Percentiles rank a stretch among this genome's conserved stretches.
Conservation (phyloP, 2,113 vertebrate species). For the Dipodomys stephensi region DNA sequence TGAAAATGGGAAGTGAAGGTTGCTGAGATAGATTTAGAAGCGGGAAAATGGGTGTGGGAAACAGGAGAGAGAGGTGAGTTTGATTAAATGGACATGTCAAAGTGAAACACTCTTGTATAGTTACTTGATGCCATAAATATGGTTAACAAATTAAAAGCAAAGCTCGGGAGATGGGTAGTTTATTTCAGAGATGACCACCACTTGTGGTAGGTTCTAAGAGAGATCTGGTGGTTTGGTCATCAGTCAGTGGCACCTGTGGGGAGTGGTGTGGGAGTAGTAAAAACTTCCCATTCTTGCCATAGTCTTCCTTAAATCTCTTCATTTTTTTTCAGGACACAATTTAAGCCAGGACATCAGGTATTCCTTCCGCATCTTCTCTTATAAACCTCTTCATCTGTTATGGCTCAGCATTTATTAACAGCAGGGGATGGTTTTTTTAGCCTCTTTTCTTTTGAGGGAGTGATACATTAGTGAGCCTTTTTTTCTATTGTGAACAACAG, state of each 20-base stretch:
- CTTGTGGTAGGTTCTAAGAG: neutral
- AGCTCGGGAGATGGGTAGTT: neutral
- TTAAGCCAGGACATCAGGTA: neutral
- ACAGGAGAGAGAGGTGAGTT: neutral
- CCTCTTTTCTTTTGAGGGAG: neutral
- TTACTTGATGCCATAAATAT: too few relatives aligned
- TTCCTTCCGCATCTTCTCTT: neutral
- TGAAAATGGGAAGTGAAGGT: too few relatives aligned
- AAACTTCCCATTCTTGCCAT: neutral
- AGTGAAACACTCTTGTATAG: too few relatives aligned
- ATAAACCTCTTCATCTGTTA: neutral
- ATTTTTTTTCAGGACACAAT: neutral
- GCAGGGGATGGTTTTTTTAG: neutral
- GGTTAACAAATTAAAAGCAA: neutral
- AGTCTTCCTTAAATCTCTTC: neutral
- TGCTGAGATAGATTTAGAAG: neutral
- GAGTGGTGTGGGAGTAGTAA: neutral
- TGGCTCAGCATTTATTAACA: neutral
- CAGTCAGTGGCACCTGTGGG: neutral
- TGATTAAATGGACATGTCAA: too few relatives aligned
- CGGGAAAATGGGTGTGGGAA: neutral
- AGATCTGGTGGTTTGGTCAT: neutral
- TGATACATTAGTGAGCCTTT: slow-evolving; percentile 16
- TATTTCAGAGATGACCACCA: neutral
- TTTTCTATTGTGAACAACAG: slow-evolving; percentile 35